These are phyloP conservation scores for Hyposoter dolosus DNA, from an alignment of 2,888 invertebrate genomes.

Conservation along the genomic window DNA sequence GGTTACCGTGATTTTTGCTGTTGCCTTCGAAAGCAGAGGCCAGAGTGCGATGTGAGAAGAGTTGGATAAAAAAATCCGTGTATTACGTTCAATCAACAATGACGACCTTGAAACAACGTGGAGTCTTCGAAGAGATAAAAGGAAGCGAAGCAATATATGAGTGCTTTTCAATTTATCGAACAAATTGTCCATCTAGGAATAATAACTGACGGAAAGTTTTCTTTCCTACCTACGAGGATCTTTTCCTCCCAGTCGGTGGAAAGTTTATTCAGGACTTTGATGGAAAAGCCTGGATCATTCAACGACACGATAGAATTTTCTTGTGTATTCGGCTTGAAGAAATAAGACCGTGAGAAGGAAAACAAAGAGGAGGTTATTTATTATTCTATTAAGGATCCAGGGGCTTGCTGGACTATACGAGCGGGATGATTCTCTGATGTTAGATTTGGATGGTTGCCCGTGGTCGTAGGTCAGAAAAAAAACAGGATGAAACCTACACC, in stretches of 20 bases:
- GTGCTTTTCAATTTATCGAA: slow-evolving; percentile 21
- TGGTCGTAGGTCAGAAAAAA: slow-evolving; percentile 58
- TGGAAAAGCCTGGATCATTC: slow-evolving; percentile 33
- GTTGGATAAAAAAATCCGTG: background rate
- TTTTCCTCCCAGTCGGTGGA: slow-evolving; percentile 70
- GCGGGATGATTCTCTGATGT: slow-evolving; percentile 65
- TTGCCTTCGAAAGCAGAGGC: slow-evolving; percentile 14
- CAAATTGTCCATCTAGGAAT: background rate
- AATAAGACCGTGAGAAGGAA: slow-evolving; percentile 74
- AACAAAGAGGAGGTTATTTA: slow-evolving; percentile 79
- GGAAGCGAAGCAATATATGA: background rate
- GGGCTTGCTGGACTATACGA: slow-evolving; percentile 26
- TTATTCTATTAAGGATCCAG: slow-evolving; percentile 81
- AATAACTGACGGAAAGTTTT: slow-evolving; percentile 39
- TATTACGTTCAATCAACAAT: background rate
- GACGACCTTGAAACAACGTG: background rate
- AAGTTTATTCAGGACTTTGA: slow-evolving; percentile 76
- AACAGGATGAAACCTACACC: slow-evolving; percentile 56
- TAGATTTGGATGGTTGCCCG: slow-evolving; percentile 42
- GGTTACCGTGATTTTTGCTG: slow-evolving; percentile 51
- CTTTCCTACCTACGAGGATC: slow-evolving; percentile 26
- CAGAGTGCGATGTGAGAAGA: slow-evolving; percentile 22
- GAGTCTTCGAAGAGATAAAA: background rate
- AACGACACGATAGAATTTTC: slow-evolving; percentile 33
- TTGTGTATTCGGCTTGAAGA: slow-evolving; percentile 41